phyloP scores from a whole-genome alignment of 1,140 invertebrate species.

The Adelges cooleyi region DNA sequence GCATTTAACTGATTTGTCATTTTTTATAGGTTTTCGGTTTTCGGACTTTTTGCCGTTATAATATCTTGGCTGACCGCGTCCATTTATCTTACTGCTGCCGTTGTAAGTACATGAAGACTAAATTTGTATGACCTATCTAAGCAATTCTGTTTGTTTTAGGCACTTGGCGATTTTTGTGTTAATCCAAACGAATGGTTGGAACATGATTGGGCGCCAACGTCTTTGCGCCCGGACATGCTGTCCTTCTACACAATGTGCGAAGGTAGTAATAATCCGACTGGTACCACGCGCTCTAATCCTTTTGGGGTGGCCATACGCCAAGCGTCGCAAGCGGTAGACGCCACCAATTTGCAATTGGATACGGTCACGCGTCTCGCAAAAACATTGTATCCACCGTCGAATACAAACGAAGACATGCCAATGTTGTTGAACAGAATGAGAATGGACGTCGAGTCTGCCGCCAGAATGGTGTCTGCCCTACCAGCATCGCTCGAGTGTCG shows the following conservation, averaged over 20 bases:
- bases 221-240: slow-evolving; percentile 47
- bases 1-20: background rate
- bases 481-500: slow-evolving; percentile 67
- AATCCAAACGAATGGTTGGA: slow-evolving; percentile 50
- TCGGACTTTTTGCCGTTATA: slow-evolving; percentile 78
- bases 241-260: slow-evolving; percentile 75
- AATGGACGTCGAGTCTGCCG: slow-evolving; percentile 48
- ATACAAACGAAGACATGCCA: slow-evolving; percentile 16
- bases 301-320: slow-evolving; percentile 63
- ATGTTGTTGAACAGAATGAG: slow-evolving; percentile 36
- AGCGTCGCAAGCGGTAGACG: slow-evolving; percentile 57
- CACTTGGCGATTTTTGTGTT: slow-evolving; percentile 63
- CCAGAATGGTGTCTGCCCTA: slow-evolving; percentile 42
- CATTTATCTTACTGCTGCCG: slow-evolving; percentile 63
- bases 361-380: slow-evolving; percentile 49
- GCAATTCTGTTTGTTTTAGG: slow-evolving; percentile 37
- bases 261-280: slow-evolving; percentile 36
- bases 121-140: background rate
- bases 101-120: slow-evolving; percentile 40
- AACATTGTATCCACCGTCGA: slow-evolving; percentile 45
- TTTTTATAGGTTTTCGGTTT: slow-evolving; percentile 55
- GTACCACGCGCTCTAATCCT: slow-evolving; percentile 21
- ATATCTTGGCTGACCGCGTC: slow-evolving; percentile 78
- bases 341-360: slow-evolving; percentile 53
- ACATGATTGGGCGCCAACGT: slow-evolving; percentile 34